Evolutionary conservation across 1,140 invertebrate genomes (phyloP).

Genomic region (Popillia japonica): DNA sequence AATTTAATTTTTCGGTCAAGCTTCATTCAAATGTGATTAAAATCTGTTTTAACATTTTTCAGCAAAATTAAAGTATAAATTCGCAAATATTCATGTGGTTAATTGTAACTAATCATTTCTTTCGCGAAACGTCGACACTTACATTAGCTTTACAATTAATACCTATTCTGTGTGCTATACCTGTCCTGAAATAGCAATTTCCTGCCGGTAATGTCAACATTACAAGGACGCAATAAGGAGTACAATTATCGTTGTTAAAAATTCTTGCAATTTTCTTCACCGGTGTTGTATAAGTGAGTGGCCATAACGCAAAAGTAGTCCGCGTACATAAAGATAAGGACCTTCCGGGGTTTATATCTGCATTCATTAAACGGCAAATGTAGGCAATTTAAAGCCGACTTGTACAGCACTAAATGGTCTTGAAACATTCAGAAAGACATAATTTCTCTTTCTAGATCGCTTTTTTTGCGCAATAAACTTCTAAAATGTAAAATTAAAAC

Average conservation of each 20-base stretch:
- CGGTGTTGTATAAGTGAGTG: neutral
- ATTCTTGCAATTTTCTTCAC: conserved; percentile 15
- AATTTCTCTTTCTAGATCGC: neutral
- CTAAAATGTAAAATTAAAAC: neutral
- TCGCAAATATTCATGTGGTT: too few species aligned
- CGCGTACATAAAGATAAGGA: neutral
- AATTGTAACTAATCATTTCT: neutral
- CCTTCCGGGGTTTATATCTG: conserved; percentile 3
- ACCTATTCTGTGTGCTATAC: neutral
- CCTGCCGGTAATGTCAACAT: neutral
- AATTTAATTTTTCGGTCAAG: too few species aligned
- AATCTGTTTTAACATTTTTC: too few species aligned
- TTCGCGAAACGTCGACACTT: neutral
- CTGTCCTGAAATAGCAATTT: neutral
- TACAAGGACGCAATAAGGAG: neutral
- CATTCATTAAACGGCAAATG: conserved; percentile 1
- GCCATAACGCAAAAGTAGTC: neutral
- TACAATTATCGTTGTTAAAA: conserved; percentile 1
- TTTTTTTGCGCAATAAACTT: conserved; percentile 4
- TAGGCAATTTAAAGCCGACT: neutral
- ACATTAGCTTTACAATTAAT: conserved; percentile 6
- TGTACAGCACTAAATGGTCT: conserved; percentile 6
- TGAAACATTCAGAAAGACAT: neutral
- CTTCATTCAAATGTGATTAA: too few species aligned
- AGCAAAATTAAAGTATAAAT: too few species aligned